A percentile compares a stretch with the other conserved stretches of the same genome.
These are phyloP conservation scores for Trachemys scripta DNA, from an alignment of 2,113 vertebrate genomes.

Conservation along the genomic window DNA sequence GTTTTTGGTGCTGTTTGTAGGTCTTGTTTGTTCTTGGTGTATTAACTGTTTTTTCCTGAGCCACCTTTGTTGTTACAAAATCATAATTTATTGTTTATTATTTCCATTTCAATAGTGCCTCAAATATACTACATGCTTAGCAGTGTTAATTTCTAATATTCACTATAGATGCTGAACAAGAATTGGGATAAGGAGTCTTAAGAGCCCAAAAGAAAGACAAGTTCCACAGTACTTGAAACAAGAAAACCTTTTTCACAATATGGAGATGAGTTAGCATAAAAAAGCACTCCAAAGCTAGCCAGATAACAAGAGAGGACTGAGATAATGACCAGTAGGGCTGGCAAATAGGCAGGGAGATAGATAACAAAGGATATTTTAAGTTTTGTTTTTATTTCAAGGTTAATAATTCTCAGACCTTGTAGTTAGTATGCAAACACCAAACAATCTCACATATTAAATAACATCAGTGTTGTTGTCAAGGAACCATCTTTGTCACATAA, in stretches of 20 bases:
- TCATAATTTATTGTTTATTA: background rate
- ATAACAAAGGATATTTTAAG: conserved; percentile 24
- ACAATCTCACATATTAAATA: background rate
- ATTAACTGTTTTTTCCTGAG: background rate
- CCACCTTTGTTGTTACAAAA: background rate
- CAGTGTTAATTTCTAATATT: background rate
- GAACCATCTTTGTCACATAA: background rate
- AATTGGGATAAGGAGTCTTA: background rate
- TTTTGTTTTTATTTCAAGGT: background rate
- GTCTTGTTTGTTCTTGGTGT: background rate
- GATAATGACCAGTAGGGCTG: background rate
- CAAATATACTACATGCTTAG: background rate
- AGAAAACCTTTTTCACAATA: background rate
- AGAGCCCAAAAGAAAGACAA: background rate
- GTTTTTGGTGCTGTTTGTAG: background rate
- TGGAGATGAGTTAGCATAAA: background rate
- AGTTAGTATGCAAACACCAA: background rate
- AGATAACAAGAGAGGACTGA: background rate
- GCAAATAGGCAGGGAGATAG: background rate
- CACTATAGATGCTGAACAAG: background rate
- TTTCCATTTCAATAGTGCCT: background rate
- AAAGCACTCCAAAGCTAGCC: background rate
- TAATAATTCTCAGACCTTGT: conserved; percentile 32
- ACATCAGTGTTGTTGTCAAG: background rate
- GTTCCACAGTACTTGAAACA: background rate